These are phyloP conservation scores for Apantesis nais DNA, from an alignment of 2,888 invertebrate species.

Conservation along the genomic window DNA sequence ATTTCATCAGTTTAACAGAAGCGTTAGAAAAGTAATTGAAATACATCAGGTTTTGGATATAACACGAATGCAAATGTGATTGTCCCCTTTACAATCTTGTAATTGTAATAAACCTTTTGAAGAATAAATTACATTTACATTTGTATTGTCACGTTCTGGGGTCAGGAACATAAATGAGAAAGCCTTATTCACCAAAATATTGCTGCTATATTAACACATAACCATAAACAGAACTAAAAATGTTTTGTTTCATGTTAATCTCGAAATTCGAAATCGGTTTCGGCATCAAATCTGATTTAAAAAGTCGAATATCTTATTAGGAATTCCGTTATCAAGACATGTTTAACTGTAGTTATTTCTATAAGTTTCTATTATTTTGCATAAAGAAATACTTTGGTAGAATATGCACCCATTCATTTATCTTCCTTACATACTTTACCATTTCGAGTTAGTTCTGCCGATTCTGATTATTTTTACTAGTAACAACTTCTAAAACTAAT, in stretches of 20 bases:
- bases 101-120: conserved; percentile 2
- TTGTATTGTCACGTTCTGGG: neutral
- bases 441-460: too few species aligned
- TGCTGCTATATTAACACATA: neutral
- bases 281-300: neutral
- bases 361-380: too few species aligned
- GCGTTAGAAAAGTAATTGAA: neutral
- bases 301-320: neutral
- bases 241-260: neutral
- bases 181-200: neutral
- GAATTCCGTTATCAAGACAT: neutral
- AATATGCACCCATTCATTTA: too few species aligned
- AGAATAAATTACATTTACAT: conserved; percentile 2
- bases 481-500: too few species aligned
- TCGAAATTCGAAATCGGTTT: neutral
- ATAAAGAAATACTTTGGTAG: too few species aligned
- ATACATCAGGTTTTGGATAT: neutral
- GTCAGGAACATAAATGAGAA: neutral
- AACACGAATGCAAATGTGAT: neutral
- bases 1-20: neutral
- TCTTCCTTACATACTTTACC: too few species aligned
- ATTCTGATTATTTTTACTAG: too few species aligned
- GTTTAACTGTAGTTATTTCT: too few species aligned
- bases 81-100: neutral
- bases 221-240: neutral